These are phyloP conservation scores for Drosophila santomea DNA, from an alignment of 1,140 invertebrate species.

Conservation along the genomic window DNA sequence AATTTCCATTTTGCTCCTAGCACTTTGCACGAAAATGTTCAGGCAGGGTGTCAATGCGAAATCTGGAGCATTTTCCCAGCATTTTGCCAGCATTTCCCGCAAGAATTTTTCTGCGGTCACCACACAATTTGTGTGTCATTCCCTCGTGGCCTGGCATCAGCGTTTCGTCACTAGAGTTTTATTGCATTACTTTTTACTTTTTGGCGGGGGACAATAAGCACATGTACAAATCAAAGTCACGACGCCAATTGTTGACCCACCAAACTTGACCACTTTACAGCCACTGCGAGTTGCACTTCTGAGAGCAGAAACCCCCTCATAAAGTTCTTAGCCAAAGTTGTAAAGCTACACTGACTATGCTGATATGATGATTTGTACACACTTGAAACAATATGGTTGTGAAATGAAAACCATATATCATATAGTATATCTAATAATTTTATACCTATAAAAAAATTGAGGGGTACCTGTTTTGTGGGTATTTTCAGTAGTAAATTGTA, in stretches of 20 bases:
- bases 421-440: not conserved
- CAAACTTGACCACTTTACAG: slow-evolving; percentile 59
- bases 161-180: slow-evolving; percentile 53
- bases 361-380: slow-evolving; percentile 39
- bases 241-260: slow-evolving; percentile 68
- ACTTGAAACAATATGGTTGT: not conserved
- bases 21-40: slow-evolving; percentile 41
- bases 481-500: too few relatives aligned
- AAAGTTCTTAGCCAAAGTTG: slow-evolving; percentile 49
- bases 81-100: not conserved
- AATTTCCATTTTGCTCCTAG: slow-evolving; percentile 54
- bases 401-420: not conserved
- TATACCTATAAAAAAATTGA: too few relatives aligned
- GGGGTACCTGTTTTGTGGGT: too few relatives aligned
- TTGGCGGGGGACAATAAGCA: slow-evolving; percentile 37
- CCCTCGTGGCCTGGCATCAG: slow-evolving; percentile 27
- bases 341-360: slow-evolving; percentile 21
- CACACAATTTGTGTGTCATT: slow-evolving; percentile 76
- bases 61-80: slow-evolving; percentile 20
- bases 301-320: slow-evolving; percentile 18
- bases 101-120: slow-evolving; percentile 52
- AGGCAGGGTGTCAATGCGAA: slow-evolving; percentile 41
- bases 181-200: slow-evolving; percentile 58
- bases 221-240: slow-evolving; percentile 75
- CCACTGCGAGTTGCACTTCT: slow-evolving; percentile 24